Evolutionary conservation across 1,140 invertebrate genomes (phyloP).

Genomic region (Steinernema khuongi): DNA sequence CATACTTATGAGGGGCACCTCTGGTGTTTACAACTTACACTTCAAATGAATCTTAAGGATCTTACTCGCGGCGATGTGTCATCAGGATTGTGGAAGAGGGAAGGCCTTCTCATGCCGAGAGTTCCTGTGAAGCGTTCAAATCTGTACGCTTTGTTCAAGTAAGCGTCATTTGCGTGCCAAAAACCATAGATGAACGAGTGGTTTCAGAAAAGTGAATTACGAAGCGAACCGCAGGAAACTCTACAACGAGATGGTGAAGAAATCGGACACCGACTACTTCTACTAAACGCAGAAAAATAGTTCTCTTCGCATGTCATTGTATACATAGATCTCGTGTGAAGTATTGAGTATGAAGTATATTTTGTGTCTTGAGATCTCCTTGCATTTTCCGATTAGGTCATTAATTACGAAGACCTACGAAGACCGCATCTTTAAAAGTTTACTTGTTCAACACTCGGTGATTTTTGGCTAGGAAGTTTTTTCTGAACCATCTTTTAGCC

Average conservation of each 20-base stretch:
- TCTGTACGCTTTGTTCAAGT: slow-evolving; percentile 1
- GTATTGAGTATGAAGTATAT: too few species aligned
- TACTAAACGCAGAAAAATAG: too few species aligned
- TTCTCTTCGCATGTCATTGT: too few species aligned
- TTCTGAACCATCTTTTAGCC: too few species aligned
- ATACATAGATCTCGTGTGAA: too few species aligned
- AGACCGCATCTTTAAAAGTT: too few species aligned
- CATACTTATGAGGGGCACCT: too few species aligned
- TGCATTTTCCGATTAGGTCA: too few species aligned
- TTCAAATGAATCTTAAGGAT: neutral
- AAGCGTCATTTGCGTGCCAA: neutral
- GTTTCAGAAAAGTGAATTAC: slow-evolving; percentile 4
- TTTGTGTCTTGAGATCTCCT: too few species aligned
- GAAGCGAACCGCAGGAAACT: neutral
- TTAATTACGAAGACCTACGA: too few species aligned
- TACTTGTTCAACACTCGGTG: too few species aligned
- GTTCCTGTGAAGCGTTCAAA: neutral
- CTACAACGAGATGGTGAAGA: slow-evolving; percentile 13
- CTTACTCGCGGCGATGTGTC: neutral
- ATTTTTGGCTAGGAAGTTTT: too few species aligned
- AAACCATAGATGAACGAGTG: neutral
- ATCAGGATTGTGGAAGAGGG: neutral
- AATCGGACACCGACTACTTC: neutral
- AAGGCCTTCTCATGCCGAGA: neutral
- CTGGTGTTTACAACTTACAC: neutral